Evolutionary conservation across 2,797 vertebrate genomes (phyloP).

Genomic region (Catostomus latipinnis): DNA sequence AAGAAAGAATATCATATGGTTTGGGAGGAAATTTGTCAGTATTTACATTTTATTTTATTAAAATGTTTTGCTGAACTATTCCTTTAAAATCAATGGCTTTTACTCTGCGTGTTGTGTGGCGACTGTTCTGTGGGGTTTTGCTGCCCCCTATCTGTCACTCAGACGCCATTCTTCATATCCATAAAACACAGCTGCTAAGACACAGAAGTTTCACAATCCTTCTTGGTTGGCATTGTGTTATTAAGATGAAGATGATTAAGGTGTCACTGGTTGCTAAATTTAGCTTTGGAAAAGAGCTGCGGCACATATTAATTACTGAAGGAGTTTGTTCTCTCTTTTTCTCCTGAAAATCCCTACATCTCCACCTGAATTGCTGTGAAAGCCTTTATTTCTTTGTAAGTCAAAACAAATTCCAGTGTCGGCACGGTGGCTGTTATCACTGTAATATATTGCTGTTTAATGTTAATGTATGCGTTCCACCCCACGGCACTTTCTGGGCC

Average conservation of each 20-base stretch:
- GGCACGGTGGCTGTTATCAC: constrained; percentile 14
- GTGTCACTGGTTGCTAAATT: constrained; percentile 9
- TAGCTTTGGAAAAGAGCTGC: constrained; percentile 6
- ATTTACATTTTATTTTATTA: too few relatives aligned
- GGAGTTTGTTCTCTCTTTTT: constrained; percentile 20
- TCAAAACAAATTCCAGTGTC: constrained; percentile 46
- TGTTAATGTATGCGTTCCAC: constrained; percentile 43
- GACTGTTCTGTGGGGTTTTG: constrained; percentile 7
- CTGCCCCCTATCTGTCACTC: constrained; percentile 24
- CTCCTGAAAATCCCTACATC: constrained; percentile 31
- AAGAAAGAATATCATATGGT: not conserved
- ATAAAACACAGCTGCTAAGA: not conserved
- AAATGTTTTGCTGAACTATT: not conserved
- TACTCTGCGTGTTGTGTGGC: too few relatives aligned
- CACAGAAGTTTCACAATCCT: constrained; percentile 21
- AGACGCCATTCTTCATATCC: not conserved
- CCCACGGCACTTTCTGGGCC: not conserved
- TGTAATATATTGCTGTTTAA: constrained; percentile 48
- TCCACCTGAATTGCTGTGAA: constrained; percentile 24
- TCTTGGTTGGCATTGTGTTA: constrained; percentile 25
- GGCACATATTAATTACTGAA: constrained; percentile 31
- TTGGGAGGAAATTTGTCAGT: not conserved
- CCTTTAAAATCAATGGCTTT: not conserved
- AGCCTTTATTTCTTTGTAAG: constrained; percentile 33
- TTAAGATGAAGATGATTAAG: constrained; percentile 23